These are phyloP conservation scores for Ormyrus thymus DNA, from an alignment of 2,888 invertebrate genomes.

Conservation along the genomic window DNA sequence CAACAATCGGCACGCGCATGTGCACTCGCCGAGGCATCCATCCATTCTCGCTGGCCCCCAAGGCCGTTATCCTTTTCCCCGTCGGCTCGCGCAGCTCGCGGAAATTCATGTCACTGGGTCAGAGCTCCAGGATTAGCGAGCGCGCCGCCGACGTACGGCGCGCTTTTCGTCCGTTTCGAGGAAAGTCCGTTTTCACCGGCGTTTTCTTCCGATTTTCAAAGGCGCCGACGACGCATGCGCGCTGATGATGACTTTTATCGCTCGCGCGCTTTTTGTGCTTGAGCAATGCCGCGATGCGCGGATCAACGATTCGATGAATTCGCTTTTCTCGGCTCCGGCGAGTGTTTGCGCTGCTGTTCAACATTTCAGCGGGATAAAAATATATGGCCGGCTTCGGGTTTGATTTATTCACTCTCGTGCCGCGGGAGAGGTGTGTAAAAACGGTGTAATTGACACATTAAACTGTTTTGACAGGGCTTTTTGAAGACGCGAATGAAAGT, in stretches of 20 bases:
- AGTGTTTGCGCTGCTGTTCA: too few species aligned
- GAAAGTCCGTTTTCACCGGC: neutral
- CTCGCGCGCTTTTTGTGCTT: too few species aligned
- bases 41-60: constrained; percentile 10
- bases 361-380: too few species aligned
- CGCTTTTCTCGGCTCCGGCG: too few species aligned
- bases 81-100: constrained; percentile 3
- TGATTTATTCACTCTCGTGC: too few species aligned
- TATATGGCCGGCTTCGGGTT: too few species aligned
- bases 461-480: neutral
- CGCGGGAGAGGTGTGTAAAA: neutral
- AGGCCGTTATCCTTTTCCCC: constrained; percentile 51
- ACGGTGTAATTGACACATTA: neutral
- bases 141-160: neutral
- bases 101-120: constrained; percentile 55
- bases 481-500: neutral
- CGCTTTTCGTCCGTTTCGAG: neutral
- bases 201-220: too few species aligned
- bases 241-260: too few species aligned
- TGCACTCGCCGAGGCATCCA: too few species aligned
- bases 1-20: neutral
- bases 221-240: too few species aligned
- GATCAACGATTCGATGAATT: too few species aligned
- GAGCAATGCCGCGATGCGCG: too few species aligned
- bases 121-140: constrained; percentile 47